Evolutionary conservation across 1,140 invertebrate species (phyloP).

Genomic region (Neodiprion fabricii): DNA sequence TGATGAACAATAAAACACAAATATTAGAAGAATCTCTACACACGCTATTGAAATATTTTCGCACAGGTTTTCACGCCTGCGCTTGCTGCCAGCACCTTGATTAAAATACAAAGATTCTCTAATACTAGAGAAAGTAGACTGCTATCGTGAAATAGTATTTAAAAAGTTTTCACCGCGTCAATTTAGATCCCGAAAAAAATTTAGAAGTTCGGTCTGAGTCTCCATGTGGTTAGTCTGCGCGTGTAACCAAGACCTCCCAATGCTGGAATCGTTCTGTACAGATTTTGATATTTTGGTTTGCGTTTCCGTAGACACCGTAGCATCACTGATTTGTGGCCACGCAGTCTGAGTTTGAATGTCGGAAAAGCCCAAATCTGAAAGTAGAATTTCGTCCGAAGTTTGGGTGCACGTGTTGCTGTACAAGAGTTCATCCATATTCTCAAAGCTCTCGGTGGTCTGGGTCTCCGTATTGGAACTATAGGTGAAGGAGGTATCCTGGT

Average conservation of each 20-base stretch:
- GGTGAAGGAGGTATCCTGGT: slow-evolving; percentile 49
- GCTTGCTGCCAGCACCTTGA: no score
- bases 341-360: slow-evolving; percentile 70
- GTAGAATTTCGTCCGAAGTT: slow-evolving; percentile 66
- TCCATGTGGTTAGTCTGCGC: slow-evolving; percentile 57
- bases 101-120: no score
- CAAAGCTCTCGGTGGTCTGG: slow-evolving; percentile 59
- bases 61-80: no score
- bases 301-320: slow-evolving; percentile 56
- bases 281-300: slow-evolving; percentile 51
- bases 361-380: slow-evolving; percentile 62
- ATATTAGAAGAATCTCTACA: no score
- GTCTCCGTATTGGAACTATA: slow-evolving; percentile 61
- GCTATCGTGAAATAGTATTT: no score
- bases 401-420: slow-evolving; percentile 68
- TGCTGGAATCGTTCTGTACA: neutral
- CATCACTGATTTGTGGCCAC: slow-evolving; percentile 54
- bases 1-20: no score
- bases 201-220: slow-evolving; percentile 58
- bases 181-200: slow-evolving; percentile 54
- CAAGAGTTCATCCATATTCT: slow-evolving; percentile 58
- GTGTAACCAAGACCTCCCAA: slow-evolving; percentile 44
- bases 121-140: no score
- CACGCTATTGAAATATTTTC: no score
- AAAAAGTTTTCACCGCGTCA: neutral